These are phyloP conservation scores for Gnathonemus longibarbis DNA, from an alignment of 2,113 vertebrate genomes.

Conservation along the genomic window DNA sequence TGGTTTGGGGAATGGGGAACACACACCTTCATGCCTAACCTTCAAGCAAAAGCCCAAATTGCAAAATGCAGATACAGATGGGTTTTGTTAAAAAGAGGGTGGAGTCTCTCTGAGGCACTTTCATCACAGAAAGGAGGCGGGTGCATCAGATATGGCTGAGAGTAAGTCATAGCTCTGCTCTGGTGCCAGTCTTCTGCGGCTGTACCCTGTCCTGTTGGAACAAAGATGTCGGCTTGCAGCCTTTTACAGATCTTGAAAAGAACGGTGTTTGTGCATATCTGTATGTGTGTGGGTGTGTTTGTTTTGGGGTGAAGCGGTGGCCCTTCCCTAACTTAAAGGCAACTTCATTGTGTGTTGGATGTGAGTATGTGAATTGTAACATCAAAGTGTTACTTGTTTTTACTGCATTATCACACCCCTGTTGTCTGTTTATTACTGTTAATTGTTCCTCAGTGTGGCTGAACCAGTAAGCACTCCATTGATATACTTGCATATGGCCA, in stretches of 20 bases:
- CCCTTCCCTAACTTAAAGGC: not conserved
- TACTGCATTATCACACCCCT: not conserved
- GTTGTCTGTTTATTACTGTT: not conserved
- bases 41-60: slow-evolving; percentile 3
- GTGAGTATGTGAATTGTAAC: not conserved
- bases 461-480: not conserved
- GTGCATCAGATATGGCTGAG: not conserved
- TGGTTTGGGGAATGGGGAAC: not conserved
- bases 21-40: not conserved
- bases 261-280: not conserved
- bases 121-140: not conserved
- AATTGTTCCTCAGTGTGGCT: not conserved
- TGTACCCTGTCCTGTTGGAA: not conserved
- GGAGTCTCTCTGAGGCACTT: not conserved
- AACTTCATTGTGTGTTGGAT: not conserved
- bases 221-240: not conserved
- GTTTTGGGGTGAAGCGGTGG: not conserved
- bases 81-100: not conserved
- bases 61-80: not conserved
- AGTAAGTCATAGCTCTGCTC: not conserved
- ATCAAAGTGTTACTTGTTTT: not conserved
- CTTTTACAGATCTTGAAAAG: slow-evolving; percentile 1
- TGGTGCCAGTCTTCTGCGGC: not conserved
- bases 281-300: not conserved
- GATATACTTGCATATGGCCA: not conserved